These are phyloP conservation scores for Orbicella faveolata DNA, from an alignment of 64 coral and sea anemone species.

Conservation along the genomic window DNA sequence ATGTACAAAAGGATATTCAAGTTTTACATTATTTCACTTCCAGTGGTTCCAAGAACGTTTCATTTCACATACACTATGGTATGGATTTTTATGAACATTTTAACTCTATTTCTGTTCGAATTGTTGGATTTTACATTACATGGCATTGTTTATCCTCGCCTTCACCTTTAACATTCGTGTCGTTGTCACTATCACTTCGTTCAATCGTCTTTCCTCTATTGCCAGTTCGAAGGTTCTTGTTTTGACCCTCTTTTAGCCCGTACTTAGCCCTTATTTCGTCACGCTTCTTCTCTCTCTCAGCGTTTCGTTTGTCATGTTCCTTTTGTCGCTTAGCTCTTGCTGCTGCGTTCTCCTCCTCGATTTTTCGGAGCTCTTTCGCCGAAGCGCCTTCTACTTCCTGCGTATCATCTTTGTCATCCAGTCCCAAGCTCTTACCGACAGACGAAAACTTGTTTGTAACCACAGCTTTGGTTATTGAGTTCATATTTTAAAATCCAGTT, in stretches of 20 bases:
- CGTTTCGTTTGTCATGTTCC: slow-evolving; percentile 68
- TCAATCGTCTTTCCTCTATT: background rate
- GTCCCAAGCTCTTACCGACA: slow-evolving; percentile 60
- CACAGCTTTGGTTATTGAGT: slow-evolving; percentile 64
- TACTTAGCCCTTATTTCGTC: slow-evolving; percentile 86
- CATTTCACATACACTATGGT: too few relatives aligned
- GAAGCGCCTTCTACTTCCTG: slow-evolving; percentile 39
- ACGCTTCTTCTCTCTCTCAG: slow-evolving; percentile 83
- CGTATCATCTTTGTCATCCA: slow-evolving; percentile 41
- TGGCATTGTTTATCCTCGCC: slow-evolving; percentile 55
- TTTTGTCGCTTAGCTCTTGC: slow-evolving; percentile 70
- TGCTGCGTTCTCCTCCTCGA: slow-evolving; percentile 60
- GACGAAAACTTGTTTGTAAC: slow-evolving; percentile 73
- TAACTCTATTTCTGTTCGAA: background rate
- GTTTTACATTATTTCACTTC: too few relatives aligned
- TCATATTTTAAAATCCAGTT: slow-evolving; percentile 6
- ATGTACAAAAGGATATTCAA: too few relatives aligned
- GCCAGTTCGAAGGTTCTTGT: slow-evolving; percentile 9
- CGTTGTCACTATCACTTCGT: background rate
- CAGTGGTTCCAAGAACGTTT: too few relatives aligned
- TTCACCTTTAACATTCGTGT: background rate
- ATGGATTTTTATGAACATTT: too few relatives aligned
- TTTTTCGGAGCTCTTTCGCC: slow-evolving; percentile 79
- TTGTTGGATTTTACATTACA: slow-evolving; percentile 30
- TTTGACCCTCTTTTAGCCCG: slow-evolving; percentile 53